Evolutionary conservation across 2,888 invertebrate species (phyloP), one percentile per base, ranked within the genome.

Genomic region (Xanthia icteritia): DNA sequence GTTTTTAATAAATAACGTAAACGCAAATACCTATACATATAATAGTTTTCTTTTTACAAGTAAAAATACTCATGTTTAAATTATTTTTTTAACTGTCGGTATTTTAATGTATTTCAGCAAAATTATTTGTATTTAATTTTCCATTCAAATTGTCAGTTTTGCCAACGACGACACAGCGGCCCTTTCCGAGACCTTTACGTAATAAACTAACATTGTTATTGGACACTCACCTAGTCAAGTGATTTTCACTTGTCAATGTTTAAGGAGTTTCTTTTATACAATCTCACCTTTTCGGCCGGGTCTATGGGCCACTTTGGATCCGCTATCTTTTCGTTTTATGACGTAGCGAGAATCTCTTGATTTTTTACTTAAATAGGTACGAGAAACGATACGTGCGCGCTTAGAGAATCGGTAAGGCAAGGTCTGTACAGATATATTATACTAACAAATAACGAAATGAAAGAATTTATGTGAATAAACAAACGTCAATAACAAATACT

Each of bases 171-270:
- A 45, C 54, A 45, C 5, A 23, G 9, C 9, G 17, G 45, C 56
- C 42, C n/a, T 51, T 69, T 51, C 15, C 17, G 31, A 68, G 27
- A 31, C 39, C 69, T 71, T 51, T 63, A 51, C 45, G 61, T 70
- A 67, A 63, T 74, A 80, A 80, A 70, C 58, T 71, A 63, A 74
- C 63, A 71, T 71, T 80, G 70, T 71, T 74, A 80, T 63, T 74
- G 63, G 61, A 48, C 42, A 54, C 48, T 58, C 36, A 48, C 58
- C 45, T 69, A 15, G 48, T 60, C 61, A 56, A 69, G 78, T 81
- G 67, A 83, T 81, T 68, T 78, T 79, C 58, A 56, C 67, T 83
- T 54, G 45, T 69, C 77, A 64, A 82, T 65, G 36, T 64, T 48
- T 54, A 66, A 48, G 48, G 56, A 48, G 23, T 51, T 83, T 69